Percentiles rank a stretch among this genome's conserved stretches.
These are phyloP conservation scores for Mactromeris polynyma DNA, from an alignment of 2,888 invertebrate species.

Conservation along the genomic window DNA sequence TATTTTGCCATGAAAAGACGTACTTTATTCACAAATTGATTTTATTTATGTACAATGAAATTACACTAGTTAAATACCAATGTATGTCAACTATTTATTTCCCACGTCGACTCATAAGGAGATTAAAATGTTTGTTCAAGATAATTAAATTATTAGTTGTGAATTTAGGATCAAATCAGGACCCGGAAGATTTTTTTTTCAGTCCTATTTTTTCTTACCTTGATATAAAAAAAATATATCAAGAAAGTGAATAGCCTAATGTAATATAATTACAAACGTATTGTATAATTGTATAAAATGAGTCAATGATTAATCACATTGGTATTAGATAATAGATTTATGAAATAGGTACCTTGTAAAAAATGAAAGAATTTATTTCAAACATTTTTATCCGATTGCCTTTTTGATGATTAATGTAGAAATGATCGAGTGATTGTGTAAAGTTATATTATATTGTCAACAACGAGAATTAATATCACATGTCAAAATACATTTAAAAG, in stretches of 20 bases:
- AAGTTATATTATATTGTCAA: neutral
- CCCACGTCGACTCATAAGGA: neutral
- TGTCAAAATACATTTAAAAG: neutral
- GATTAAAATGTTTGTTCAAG: neutral
- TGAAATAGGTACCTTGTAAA: neutral
- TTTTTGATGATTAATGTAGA: neutral
- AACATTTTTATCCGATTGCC: neutral
- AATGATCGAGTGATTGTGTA: neutral
- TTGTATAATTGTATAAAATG: neutral
- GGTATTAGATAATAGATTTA: neutral
- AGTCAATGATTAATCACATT: neutral
- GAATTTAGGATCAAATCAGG: neutral
- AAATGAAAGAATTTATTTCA: neutral
- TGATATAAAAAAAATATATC: neutral
- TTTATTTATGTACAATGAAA: neutral
- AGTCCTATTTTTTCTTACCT: neutral
- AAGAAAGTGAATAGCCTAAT: too few relatives aligned
- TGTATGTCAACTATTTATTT: neutral
- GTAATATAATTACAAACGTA: too few relatives aligned
- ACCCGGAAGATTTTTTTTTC: neutral
- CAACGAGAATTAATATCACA: neutral
- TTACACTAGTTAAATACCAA: neutral
- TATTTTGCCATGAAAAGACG: neutral
- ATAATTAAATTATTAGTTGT: neutral
- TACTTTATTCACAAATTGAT: slow-evolving; percentile 9